Evolutionary conservation across 1,140 invertebrate genomes (phyloP).

Genomic region (Oryzaephilus surinamensis): DNA sequence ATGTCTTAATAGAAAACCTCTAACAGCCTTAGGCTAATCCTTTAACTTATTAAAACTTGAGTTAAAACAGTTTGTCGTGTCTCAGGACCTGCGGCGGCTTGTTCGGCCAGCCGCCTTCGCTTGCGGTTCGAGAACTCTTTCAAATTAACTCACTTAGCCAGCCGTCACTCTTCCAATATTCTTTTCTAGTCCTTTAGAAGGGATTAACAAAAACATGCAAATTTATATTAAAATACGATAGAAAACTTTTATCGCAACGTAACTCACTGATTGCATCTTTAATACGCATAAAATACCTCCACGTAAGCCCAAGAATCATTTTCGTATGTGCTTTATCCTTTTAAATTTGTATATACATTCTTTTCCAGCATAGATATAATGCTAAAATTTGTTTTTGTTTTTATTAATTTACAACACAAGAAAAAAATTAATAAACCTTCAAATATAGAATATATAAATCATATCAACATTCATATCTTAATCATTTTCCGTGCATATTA

Average conservation of each 20-base stretch:
- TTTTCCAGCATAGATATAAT: too few relatives aligned
- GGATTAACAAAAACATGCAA: slow-evolving; percentile 37
- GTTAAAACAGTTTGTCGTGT: slow-evolving; percentile 32
- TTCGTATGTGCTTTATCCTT: too few relatives aligned
- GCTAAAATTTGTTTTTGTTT: too few relatives aligned
- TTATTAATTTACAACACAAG: too few relatives aligned
- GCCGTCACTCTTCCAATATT: slow-evolving; percentile 29
- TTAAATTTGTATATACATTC: too few relatives aligned
- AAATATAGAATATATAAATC: too few relatives aligned
- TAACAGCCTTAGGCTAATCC: slow-evolving; percentile 27
- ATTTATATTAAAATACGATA: slow-evolving; percentile 34
- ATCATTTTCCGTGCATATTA: too few relatives aligned
- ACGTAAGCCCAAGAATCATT: too few relatives aligned
- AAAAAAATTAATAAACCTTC: too few relatives aligned
- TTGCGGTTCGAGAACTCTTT: slow-evolving; percentile 22
- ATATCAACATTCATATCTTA: too few relatives aligned
- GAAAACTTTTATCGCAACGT: slow-evolving; percentile 27
- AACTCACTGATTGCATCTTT: slow-evolving; percentile 13
- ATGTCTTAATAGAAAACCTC: slow-evolving; percentile 23
- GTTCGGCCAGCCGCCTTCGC: slow-evolving; percentile 16
- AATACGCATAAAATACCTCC: too few relatives aligned
- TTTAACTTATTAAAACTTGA: slow-evolving; percentile 35
- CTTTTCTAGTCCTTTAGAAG: slow-evolving; percentile 20
- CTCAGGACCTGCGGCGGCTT: slow-evolving; percentile 16
- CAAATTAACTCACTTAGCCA: slow-evolving; percentile 30